Conservation (phyloP, 1,140 invertebrate species). For the Metaphire vulgaris region DNA sequence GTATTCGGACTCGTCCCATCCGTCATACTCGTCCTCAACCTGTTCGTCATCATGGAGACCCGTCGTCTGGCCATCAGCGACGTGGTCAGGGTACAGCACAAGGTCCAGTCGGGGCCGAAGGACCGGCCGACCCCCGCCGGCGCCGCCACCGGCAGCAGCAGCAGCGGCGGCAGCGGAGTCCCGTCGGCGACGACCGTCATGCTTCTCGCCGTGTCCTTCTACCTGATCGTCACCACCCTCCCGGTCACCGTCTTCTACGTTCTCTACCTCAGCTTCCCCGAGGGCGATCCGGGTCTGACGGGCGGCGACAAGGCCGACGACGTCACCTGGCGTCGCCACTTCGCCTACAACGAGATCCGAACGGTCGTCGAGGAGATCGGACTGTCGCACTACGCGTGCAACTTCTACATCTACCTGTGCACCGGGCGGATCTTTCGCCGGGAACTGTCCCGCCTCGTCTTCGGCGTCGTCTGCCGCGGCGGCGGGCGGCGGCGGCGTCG, state of each 20-base stretch:
- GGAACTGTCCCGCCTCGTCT: conserved; percentile 35
- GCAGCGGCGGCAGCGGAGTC: conserved; percentile 12
- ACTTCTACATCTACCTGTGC: conserved; percentile 47
- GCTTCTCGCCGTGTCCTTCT: conserved; percentile 47
- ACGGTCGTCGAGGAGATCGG: conserved; percentile 41
- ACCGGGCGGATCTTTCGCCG: conserved; percentile 44
- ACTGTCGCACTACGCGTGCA: conserved; percentile 49
- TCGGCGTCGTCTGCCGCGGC: conserved; percentile 7
- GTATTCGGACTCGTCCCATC: conserved; percentile 44
- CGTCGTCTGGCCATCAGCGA: conserved; percentile 35
- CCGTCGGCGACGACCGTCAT: conserved; percentile 43
- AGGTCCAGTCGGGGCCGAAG: no score
- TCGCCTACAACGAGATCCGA: conserved; percentile 39
- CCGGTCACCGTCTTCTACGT: conserved; percentile 46
- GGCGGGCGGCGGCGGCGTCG: background rate
- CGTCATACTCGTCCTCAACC: conserved; percentile 43
- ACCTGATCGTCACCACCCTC: conserved; percentile 45
- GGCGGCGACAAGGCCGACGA: conserved; percentile 31
- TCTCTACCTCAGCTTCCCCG: conserved; percentile 33
- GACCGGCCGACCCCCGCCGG: no score
- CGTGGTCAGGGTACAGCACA: conserved; percentile 33
- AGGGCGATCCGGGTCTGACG: conserved; percentile 29
- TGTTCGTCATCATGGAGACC: conserved; percentile 45
- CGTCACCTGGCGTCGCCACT: conserved; percentile 39
- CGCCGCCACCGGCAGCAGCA: background rate